phyloP scores from a whole-genome alignment of 2,888 invertebrate species.

The Eledona agricola region DNA sequence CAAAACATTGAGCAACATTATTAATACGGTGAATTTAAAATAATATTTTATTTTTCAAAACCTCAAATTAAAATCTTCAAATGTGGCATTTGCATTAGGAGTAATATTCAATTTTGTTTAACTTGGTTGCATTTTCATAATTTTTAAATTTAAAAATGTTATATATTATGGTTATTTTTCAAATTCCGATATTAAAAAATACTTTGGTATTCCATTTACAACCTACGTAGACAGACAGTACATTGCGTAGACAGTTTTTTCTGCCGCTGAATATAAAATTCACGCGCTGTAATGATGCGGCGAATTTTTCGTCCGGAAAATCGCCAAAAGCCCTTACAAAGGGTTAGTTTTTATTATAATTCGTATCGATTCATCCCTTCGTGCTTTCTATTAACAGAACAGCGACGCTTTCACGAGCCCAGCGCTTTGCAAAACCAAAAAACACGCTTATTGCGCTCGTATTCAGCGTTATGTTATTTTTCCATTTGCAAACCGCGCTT shows the following conservation, averaged over 20 bases:
- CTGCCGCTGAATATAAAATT: conserved; percentile 4
- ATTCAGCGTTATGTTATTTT: conserved; percentile 2
- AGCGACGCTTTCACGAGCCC: background rate
- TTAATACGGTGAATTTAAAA: too few species aligned
- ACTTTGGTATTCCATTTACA: background rate
- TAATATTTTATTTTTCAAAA: too few species aligned
- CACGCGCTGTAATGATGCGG: conserved; percentile 20
- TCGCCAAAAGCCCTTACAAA: conserved; percentile 18
- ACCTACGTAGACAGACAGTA: conserved; percentile 16
- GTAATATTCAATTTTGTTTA: too few species aligned
- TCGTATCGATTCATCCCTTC: conserved; percentile 7
- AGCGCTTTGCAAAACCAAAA: conserved; percentile 1
- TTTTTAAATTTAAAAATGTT: too few species aligned
- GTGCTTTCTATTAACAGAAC: conserved; percentile 12
- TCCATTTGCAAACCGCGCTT: conserved; percentile 13
- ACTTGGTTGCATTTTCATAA: too few species aligned
- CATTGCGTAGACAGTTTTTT: conserved; percentile 2
- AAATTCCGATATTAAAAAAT: too few species aligned
- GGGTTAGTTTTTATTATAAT: conserved; percentile 10
- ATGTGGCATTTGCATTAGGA: too few species aligned
- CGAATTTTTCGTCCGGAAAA: conserved; percentile 11
- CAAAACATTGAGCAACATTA: too few species aligned
- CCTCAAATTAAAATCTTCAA: too few species aligned
- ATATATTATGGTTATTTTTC: too few species aligned
- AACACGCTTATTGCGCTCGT: conserved; percentile 2